Conservation (phyloP, 2,888 invertebrate species). For the Troides aeacus region DNA sequence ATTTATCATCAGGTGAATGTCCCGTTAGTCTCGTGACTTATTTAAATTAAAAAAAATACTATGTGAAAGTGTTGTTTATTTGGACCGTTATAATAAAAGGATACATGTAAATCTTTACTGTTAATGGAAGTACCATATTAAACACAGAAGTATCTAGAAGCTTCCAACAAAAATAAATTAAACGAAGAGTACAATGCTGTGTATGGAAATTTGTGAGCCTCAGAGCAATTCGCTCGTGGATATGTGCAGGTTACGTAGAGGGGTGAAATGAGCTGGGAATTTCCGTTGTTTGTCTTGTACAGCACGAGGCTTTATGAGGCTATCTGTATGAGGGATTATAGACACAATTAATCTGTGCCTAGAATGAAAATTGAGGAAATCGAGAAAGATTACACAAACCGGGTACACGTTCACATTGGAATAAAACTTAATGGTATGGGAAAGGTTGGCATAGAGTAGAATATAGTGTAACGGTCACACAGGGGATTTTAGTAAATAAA, state of each 20-base stretch:
- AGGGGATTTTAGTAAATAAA: too few relatives aligned
- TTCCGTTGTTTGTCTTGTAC: not conserved
- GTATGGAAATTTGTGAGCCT: not conserved
- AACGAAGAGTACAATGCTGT: not conserved
- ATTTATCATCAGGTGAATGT: too few relatives aligned
- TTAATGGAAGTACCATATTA: not conserved
- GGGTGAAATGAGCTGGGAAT: not conserved
- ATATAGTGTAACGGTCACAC: too few relatives aligned
- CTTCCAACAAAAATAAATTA: not conserved
- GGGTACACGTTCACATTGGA: too few relatives aligned
- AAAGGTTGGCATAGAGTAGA: too few relatives aligned
- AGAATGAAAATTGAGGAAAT: not conserved
- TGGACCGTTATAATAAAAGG: too few relatives aligned
- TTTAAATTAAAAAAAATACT: too few relatives aligned
- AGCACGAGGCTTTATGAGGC: not conserved
- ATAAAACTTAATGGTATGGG: too few relatives aligned
- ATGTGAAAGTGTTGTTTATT: too few relatives aligned
- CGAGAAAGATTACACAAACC: too few relatives aligned
- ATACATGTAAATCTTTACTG: too few relatives aligned
- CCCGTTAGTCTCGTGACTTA: too few relatives aligned
- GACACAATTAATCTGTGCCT: not conserved
- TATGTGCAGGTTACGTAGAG: not conserved
- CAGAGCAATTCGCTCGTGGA: not conserved
- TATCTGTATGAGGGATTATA: not conserved
- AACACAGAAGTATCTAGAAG: not conserved